Conservation (phyloP, 2,797 vertebrate species). For the Agapornis canus region DNA sequence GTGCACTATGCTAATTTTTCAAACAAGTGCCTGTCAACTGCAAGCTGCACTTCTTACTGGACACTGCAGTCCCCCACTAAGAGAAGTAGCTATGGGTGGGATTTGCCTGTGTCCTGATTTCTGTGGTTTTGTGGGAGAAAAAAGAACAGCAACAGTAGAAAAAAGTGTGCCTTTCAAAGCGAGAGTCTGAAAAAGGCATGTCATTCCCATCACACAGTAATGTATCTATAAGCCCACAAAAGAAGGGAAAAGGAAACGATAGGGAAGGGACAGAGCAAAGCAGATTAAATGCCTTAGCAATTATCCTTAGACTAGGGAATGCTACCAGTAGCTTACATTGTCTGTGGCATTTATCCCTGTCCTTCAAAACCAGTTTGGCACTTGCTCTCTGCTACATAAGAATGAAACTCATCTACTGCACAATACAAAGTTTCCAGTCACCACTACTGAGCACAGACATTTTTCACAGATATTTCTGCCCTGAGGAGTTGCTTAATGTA, state of each 20-base stretch:
- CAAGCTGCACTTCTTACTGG: neutral
- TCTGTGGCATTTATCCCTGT: neutral
- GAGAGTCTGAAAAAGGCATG: neutral
- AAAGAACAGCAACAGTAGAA: neutral
- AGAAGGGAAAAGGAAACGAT: neutral
- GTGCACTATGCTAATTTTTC: neutral
- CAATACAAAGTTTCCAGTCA: neutral
- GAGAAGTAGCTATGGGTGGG: neutral
- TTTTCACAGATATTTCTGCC: neutral
- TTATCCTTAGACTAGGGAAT: neutral
- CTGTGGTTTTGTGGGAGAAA: neutral
- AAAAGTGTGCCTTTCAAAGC: neutral
- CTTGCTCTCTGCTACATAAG: neutral
- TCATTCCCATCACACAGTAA: neutral
- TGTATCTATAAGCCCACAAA: neutral
- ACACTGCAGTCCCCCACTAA: neutral
- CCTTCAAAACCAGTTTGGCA: neutral
- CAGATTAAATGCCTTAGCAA: neutral
- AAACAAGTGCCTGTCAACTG: neutral
- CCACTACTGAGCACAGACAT: neutral
- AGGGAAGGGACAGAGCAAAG: neutral
- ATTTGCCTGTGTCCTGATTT: neutral
- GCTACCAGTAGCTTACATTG: neutral
- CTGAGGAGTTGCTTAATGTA: neutral
- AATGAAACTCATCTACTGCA: neutral